These are phyloP conservation scores for Rugalucina vietnamica DNA, from an alignment of 2,888 invertebrate genomes.

Conservation along the genomic window DNA sequence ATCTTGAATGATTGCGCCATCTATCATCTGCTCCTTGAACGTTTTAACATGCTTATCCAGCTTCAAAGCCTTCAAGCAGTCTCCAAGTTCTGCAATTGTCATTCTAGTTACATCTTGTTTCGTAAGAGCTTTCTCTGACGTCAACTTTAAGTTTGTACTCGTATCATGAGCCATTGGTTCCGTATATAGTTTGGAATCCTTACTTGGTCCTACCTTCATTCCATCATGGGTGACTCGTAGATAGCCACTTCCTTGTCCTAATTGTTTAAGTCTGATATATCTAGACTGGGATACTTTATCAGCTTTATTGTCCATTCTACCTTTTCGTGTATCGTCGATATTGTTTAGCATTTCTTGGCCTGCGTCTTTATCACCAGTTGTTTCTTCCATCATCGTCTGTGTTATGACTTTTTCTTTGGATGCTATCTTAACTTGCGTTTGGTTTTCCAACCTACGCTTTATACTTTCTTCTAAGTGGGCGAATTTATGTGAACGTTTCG, in stretches of 20 bases:
- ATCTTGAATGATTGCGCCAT: conserved; percentile 57
- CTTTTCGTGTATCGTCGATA: too few relatives aligned
- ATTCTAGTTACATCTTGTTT: conserved; percentile 46
- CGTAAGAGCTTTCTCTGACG: not conserved
- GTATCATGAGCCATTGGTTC: not conserved
- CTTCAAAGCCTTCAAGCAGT: conserved; percentile 57
- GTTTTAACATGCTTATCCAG: conserved; percentile 55
- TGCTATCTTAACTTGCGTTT: too few relatives aligned
- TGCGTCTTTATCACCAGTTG: too few relatives aligned
- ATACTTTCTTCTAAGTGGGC: not conserved
- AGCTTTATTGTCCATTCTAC: too few relatives aligned
- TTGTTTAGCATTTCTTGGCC: too few relatives aligned
- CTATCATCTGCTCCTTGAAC: conserved; percentile 58
- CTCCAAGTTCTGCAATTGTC: conserved; percentile 55
- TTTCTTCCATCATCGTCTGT: too few relatives aligned
- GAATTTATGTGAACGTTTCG: not conserved
- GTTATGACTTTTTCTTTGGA: too few relatives aligned
- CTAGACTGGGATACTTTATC: too few relatives aligned
- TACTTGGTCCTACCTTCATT: too few relatives aligned
- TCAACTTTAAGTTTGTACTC: not conserved
- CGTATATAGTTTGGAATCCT: not conserved
- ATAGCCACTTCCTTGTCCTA: not conserved
- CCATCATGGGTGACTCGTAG: too few relatives aligned
- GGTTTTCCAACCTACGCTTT: not conserved
- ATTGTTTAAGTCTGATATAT: not conserved